Evolutionary conservation across 1,140 invertebrate genomes (phyloP), one percentile per base, ranked within the genome.

Genomic region (Papilio polyxenes): DNA sequence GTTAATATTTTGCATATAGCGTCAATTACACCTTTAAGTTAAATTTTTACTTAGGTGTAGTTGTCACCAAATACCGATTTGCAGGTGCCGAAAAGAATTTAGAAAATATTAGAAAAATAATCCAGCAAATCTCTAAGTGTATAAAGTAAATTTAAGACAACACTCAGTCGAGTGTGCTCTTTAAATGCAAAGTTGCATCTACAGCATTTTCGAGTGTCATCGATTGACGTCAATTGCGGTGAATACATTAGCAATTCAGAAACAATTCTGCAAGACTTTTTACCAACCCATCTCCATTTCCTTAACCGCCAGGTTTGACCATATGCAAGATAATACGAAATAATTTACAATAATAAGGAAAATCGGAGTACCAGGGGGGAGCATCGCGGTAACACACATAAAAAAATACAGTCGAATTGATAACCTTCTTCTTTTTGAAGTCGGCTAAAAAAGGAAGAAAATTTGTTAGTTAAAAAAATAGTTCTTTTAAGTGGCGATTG

Each of bases 151-250:
- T 23, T 23, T 62, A 62, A 62, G 23, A 31, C 23, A 31, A 31
- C 23, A 31, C 23, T 59, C 17, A 17, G n/a, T n/a, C 3, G 56
- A 59, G 17, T 59, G 15, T n/a, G 56, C 15, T 59, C 7, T 59
- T 15, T 53, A 53, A 3, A 59, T 11, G 56, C 56, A n/a, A 59
- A 59, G 62, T 0, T 65, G 23, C 62, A 65, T 31, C 20, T 11
- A 31, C 11, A 3, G 62, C 62, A 31, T 31, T 13, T 65, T 65
- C 7, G 23, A 23, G 31, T 65, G 62, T 65, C 62, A 65, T 23
- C 62, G 62, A 31, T 31, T 65, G 62, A 65, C 62, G 62, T 65
- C 62, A 65, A 65, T 65, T 65, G 62, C 62, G 62, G 62, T 65
- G 20, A 65, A 65, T 9, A 59, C n/a, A 59, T 59, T 59, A 59